A percentile compares a stretch with the other conserved stretches of the same genome.
Evolutionary conservation across 92 coral and sea anemone species (phyloP).

Genomic region (Montipora capitata): DNA sequence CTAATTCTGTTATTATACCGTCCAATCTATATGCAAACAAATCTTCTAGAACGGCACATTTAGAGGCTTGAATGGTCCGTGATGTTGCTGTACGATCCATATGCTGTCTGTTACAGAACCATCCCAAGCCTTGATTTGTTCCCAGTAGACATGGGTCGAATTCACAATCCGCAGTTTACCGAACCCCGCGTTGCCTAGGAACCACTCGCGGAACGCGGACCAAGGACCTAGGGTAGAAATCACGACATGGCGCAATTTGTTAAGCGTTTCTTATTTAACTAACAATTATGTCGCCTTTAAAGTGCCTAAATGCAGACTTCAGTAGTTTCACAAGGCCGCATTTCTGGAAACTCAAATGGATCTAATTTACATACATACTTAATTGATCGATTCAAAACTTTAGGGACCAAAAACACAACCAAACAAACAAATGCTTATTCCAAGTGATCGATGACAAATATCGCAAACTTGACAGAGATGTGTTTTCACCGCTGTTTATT

Average conservation of each 20-base stretch:
- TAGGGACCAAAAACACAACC: background rate
- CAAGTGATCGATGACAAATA: background rate
- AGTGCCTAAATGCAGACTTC: background rate
- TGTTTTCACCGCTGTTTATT: background rate
- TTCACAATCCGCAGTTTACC: slow-evolving; percentile 80
- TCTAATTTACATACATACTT: too few relatives aligned
- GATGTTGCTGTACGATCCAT: slow-evolving; percentile 83
- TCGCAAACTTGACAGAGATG: background rate
- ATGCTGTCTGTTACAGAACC: slow-evolving; percentile 78
- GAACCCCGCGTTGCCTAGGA: slow-evolving; percentile 85
- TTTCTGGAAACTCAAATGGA: too few relatives aligned
- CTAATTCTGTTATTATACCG: too few relatives aligned
- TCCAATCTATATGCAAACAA: background rate
- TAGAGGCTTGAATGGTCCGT: slow-evolving; percentile 85
- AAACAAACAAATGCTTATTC: background rate
- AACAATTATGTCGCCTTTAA: background rate
- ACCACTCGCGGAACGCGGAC: slow-evolving; percentile 91
- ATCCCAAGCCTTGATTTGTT: slow-evolving; percentile 80
- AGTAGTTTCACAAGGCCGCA: too few relatives aligned
- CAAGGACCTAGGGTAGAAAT: slow-evolving; percentile 72
- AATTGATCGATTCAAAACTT: too few relatives aligned
- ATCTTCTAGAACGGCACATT: background rate
- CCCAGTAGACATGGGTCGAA: slow-evolving; percentile 86
- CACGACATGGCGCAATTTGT: background rate
- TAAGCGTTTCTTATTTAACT: too few relatives aligned